These are phyloP conservation scores for Takifugu flavidus DNA, from an alignment of 2,113 vertebrate species.

Conservation along the genomic window DNA sequence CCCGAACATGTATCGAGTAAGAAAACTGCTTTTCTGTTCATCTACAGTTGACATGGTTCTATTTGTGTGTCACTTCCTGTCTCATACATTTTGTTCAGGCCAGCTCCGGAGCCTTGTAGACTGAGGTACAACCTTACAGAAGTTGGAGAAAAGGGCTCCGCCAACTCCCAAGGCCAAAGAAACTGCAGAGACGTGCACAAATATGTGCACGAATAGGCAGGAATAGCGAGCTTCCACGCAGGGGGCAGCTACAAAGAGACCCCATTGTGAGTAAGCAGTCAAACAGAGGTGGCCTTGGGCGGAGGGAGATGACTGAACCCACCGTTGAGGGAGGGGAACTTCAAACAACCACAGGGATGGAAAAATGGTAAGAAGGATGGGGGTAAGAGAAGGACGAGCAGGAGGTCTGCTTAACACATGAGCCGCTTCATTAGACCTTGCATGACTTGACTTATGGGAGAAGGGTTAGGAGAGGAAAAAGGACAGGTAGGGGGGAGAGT, in stretches of 20 bases:
- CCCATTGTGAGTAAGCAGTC: constrained; percentile 31
- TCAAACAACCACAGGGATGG: constrained; percentile 45
- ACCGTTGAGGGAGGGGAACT: constrained; percentile 27
- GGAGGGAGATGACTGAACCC: constrained; percentile 18
- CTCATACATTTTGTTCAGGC: too few relatives aligned
- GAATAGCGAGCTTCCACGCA: constrained; percentile 12
- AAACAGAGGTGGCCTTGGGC: constrained; percentile 43
- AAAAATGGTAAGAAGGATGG: constrained; percentile 23
- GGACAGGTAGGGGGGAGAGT: constrained; percentile 50
- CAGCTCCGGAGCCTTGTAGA: constrained; percentile 10
- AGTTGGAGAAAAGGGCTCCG: constrained; percentile 3
- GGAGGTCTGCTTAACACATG: constrained; percentile 46
- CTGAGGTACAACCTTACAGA: constrained; percentile 13
- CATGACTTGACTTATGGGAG: constrained; percentile 16
- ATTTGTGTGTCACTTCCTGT: too few relatives aligned
- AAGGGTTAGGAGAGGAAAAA: constrained; percentile 26
- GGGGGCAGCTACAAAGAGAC: constrained; percentile 41
- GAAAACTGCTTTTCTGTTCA: neutral
- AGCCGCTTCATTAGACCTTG: constrained; percentile 43
- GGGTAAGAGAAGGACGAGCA: constrained; percentile 12
- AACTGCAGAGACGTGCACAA: constrained; percentile 4
- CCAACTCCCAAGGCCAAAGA: constrained; percentile 13
- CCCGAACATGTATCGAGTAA: neutral
- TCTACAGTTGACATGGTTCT: too few relatives aligned
- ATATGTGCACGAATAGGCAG: neutral